Evolutionary conservation across 92 coral and sea anemone genomes (phyloP).

Genomic region (Isaurus tuberculatus): DNA sequence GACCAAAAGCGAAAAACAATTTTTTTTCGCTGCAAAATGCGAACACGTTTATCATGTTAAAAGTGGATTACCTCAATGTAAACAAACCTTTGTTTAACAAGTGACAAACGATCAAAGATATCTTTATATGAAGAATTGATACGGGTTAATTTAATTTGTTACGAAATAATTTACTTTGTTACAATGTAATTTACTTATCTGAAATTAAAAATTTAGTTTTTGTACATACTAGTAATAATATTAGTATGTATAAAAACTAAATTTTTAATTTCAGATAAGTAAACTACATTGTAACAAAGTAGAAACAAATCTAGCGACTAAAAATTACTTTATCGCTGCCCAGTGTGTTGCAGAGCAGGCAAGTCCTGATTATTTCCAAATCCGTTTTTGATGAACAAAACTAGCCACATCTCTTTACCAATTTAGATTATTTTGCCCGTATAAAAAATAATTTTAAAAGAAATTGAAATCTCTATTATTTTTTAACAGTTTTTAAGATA

Average conservation of each 20-base stretch:
- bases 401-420: no score
- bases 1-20: background rate
- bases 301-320: no score
- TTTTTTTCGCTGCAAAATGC: conserved; percentile 19
- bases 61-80: conserved; percentile 16
- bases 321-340: no score
- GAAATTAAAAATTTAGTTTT: conserved; percentile 32
- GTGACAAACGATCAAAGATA: conserved; percentile 5
- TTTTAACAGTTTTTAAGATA: no score
- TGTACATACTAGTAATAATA: background rate
- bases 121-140: conserved; percentile 5
- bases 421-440: no score
- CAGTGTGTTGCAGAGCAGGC: no score
- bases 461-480: no score
- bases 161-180: conserved; percentile 19
- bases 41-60: conserved; percentile 15
- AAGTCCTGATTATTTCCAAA: no score
- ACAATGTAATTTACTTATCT: background rate
- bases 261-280: conserved; percentile 39
- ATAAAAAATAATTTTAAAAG: no score
- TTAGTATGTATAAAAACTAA: background rate
- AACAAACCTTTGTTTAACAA: conserved; percentile 9
- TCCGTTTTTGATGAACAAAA: no score
- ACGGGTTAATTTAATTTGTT: conserved; percentile 27
- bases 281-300: background rate